Conservation (phyloP, 1,140 invertebrate genomes). For the Bombyx mandarina region DNA sequence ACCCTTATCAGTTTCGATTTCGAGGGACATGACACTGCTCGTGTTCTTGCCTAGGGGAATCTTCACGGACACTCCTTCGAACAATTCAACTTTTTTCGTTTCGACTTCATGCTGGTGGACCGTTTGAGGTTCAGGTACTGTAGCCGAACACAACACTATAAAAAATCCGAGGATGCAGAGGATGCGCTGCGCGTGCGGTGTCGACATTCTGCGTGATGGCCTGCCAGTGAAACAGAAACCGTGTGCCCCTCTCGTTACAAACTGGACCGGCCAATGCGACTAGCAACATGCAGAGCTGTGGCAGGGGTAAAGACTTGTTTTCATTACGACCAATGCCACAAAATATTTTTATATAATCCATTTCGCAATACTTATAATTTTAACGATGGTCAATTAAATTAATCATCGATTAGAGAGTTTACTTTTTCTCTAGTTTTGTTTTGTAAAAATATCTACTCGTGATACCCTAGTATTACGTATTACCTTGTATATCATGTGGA, state of each 20-base stretch:
- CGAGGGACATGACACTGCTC: conserved; percentile 36
- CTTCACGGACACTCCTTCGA: conserved; percentile 37
- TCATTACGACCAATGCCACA: no score
- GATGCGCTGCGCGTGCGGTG: conserved; percentile 21
- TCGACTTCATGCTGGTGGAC: conserved; percentile 7
- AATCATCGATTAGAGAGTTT: no score
- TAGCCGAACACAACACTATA: conserved; percentile 15
- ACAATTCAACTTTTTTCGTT: conserved; percentile 29
- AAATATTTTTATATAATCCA: no score
- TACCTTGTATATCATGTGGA: no score
- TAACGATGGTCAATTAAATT: no score
- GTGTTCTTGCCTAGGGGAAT: conserved; percentile 28
- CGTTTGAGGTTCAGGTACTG: conserved; percentile 1
- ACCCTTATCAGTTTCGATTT: conserved; percentile 29
- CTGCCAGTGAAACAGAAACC: conserved; percentile 20
- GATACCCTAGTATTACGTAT: no score
- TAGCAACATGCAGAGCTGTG: no score
- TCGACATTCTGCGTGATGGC: conserved; percentile 41
- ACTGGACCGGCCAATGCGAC: no score
- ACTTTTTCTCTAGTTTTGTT: no score
- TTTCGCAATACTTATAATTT: no score
- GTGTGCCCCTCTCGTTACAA: conserved; percentile 23
- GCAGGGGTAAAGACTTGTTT: no score
- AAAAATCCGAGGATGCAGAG: conserved; percentile 20
- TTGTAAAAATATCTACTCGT: no score